These are phyloP conservation scores for Catharus ustulatus DNA, from an alignment of 2,797 vertebrate genomes.

Conservation along the genomic window DNA sequence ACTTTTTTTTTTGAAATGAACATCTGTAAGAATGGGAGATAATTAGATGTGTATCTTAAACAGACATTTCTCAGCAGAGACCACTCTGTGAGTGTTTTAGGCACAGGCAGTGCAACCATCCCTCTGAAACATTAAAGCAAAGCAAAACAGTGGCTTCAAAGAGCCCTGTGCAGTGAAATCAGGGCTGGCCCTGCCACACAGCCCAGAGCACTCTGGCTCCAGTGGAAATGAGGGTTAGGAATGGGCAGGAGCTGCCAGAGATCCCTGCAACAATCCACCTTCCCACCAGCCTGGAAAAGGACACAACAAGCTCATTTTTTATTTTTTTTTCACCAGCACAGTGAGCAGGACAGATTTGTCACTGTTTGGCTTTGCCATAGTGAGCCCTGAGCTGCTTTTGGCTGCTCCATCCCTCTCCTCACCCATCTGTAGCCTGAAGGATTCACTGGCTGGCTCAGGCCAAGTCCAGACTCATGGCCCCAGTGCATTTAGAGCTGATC, in stretches of 20 bases:
- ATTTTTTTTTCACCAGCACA: background rate
- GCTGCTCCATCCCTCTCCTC: background rate
- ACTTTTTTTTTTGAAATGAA: background rate
- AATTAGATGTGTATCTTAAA: background rate
- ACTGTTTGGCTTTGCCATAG: background rate
- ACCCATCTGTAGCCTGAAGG: background rate
- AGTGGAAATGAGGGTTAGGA: background rate
- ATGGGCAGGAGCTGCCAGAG: background rate
- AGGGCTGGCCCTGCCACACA: background rate
- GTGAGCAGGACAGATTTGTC: background rate
- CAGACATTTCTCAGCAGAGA: background rate
- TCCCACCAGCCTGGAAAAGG: background rate
- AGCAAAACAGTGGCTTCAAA: background rate
- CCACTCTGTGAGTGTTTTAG: background rate
- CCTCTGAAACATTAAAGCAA: background rate
- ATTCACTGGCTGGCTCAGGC: background rate
- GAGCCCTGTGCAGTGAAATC: background rate
- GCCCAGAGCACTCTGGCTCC: accelerated
- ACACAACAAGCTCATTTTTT: background rate
- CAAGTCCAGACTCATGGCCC: background rate
- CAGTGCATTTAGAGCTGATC: background rate
- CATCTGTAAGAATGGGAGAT: background rate
- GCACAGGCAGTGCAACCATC: background rate
- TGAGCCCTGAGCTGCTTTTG: accelerated
- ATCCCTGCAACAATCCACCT: background rate